A percentile compares a stretch with the other conserved stretches of the same genome.
Evolutionary conservation across 1,140 invertebrate genomes (phyloP).

Genomic region (Meloidogyne exigua): DNA sequence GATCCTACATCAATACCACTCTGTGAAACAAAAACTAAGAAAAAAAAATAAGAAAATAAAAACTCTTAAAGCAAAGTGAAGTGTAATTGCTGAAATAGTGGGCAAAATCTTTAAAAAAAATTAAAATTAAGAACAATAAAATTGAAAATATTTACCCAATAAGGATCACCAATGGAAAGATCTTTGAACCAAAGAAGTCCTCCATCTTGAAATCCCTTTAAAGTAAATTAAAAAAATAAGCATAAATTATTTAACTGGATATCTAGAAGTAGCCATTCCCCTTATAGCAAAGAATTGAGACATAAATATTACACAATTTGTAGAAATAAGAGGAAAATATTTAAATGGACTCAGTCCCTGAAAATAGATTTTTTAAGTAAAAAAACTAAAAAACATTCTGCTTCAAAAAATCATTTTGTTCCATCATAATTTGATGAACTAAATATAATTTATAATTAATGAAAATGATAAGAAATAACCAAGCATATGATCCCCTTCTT

Average conservation of each 20-base stretch:
- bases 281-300: slow-evolving; percentile 63
- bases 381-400: slow-evolving; percentile 12
- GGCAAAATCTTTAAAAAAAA: neutral
- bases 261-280: slow-evolving; percentile 47
- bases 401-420: slow-evolving; percentile 55
- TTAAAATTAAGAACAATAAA: slow-evolving; percentile 65
- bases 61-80: neutral
- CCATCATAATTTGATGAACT: slow-evolving; percentile 57
- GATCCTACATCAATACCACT: slow-evolving; percentile 53
- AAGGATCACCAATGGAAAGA: slow-evolving; percentile 84
- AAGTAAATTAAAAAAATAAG: neutral
- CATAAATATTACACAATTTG: slow-evolving; percentile 56
- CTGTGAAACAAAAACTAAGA: neutral
- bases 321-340: slow-evolving; percentile 49
- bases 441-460: slow-evolving; percentile 12
- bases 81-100: neutral
- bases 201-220: slow-evolving; percentile 69
- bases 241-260: slow-evolving; percentile 23
- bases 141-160: slow-evolving; percentile 77
- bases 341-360: slow-evolving; percentile 51
- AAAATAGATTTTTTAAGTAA: neutral
- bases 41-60: neutral
- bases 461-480: neutral
- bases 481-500: slow-evolving; percentile 53
- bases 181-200: slow-evolving; percentile 89